Conservation (phyloP, 2,797 vertebrate species). For the Microchirus variegatus region DNA sequence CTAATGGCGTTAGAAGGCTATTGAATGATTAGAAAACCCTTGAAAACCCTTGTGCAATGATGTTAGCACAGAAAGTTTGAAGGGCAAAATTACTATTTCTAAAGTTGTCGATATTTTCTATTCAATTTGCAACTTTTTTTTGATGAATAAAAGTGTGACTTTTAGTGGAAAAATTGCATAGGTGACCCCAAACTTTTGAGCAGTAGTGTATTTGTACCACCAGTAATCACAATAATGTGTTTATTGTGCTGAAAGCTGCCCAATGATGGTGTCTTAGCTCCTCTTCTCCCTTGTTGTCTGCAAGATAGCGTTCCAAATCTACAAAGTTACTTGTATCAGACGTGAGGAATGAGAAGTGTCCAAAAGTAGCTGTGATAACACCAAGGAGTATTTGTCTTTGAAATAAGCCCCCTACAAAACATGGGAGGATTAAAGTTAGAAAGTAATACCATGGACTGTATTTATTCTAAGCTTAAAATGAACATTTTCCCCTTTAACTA, state of each 20-base stretch:
- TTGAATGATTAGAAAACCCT: no score
- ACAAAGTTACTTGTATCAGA: constrained; percentile 16
- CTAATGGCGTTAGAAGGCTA: no score
- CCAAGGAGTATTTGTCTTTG: constrained; percentile 7
- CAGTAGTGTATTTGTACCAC: no score
- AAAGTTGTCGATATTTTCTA: no score
- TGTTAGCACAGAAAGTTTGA: no score
- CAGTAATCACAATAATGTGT: no score
- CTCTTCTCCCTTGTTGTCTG: constrained; percentile 8
- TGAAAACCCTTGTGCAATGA: no score
- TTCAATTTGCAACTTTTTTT: no score
- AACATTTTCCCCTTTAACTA: neutral
- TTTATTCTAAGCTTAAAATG: neutral
- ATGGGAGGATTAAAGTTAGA: constrained; percentile 11
- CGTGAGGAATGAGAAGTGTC: neutral
- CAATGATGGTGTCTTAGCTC: neutral
- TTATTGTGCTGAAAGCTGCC: neutral
- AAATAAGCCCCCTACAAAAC: constrained; percentile 22
- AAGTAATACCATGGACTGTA: constrained; percentile 7
- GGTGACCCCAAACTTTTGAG: no score
- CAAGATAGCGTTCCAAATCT: constrained; percentile 1
- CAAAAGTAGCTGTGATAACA: constrained; percentile 4
- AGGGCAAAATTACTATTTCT: no score
- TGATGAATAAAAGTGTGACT: no score
- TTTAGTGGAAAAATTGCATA: no score